These are phyloP conservation scores for Pelusios castaneus DNA, from an alignment of 2,113 vertebrate genomes.

Conservation along the genomic window DNA sequence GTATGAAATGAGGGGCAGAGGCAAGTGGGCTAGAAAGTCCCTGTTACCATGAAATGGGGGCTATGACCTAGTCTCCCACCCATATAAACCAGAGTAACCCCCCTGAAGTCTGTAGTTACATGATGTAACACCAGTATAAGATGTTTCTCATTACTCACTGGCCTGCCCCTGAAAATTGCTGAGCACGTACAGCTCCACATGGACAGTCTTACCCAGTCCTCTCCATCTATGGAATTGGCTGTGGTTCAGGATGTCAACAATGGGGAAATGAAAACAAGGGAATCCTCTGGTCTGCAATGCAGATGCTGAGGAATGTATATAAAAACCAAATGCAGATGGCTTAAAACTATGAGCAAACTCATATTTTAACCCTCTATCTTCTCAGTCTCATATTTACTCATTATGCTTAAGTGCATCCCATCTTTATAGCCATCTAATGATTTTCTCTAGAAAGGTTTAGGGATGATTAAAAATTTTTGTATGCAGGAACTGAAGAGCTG, in stretches of 20 bases:
- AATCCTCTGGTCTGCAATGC: conserved; percentile 22
- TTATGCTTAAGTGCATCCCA: not conserved
- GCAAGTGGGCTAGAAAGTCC: not conserved
- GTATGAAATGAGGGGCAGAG: not conserved
- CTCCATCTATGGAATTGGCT: not conserved
- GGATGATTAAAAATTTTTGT: not conserved
- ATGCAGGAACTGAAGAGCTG: not conserved
- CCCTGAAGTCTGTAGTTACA: not conserved
- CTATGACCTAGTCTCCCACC: not conserved
- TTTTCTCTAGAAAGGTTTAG: conserved; percentile 40
- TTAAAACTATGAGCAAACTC: not conserved
- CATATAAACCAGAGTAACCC: not conserved
- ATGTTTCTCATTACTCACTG: not conserved
- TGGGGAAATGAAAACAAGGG: conserved; percentile 7
- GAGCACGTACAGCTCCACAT: accelerated
- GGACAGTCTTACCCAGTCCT: not conserved
- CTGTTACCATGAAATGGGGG: not conserved
- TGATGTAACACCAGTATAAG: not conserved
- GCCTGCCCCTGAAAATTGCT: not conserved
- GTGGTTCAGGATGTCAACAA: not conserved
- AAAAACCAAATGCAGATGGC: conserved; percentile 48
- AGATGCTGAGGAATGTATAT: conserved; percentile 48
- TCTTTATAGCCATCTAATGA: conserved; percentile 28
- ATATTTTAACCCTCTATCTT: conserved; percentile 33
- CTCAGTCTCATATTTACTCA: conserved; percentile 10